These are phyloP conservation scores for Nannobrachium achirus DNA, from an alignment of 2,113 vertebrate species.

Conservation along the genomic window DNA sequence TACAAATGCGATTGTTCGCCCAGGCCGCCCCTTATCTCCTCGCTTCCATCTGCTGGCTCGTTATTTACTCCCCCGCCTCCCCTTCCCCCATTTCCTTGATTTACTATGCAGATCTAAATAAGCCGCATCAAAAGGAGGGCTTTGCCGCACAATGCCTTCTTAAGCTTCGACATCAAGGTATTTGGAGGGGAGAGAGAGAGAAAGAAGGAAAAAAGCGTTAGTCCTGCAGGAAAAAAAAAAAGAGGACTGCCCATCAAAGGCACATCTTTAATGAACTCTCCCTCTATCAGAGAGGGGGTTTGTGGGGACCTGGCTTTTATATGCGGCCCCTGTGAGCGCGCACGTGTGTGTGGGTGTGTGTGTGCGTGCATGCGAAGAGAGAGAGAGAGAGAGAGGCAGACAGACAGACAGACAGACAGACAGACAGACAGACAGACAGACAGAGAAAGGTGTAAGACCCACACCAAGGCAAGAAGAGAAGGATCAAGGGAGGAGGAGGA, in stretches of 20 bases:
- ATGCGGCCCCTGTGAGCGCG: conserved; percentile 87
- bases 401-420: conserved; percentile 88
- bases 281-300: conserved; percentile 90
- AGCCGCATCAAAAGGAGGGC: conserved; percentile 98
- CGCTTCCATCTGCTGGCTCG: conserved; percentile 99
- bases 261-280: conserved; percentile 99
- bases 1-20: conserved; percentile 99
- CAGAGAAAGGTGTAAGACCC: conserved; percentile 85
- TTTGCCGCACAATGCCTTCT: conserved; percentile 99
- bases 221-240: conserved; percentile 82
- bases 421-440: conserved; percentile 82
- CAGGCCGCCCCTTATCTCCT: conserved; percentile 91
- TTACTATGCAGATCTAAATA: conserved; percentile 99
- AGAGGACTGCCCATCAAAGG: conserved; percentile 97
- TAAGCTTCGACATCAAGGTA: conserved; percentile 99
- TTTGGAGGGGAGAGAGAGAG: conserved; percentile 75
- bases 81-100: conserved; percentile 80
- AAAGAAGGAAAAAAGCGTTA: conserved; percentile 81
- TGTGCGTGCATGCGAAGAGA: conserved; percentile 19
- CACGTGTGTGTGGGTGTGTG: too few species aligned
- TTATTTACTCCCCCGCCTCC: conserved; percentile 94
- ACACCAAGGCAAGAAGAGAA: conserved; percentile 69
- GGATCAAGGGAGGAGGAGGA: conserved; percentile 16
- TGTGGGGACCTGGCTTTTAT: conserved; percentile 88
- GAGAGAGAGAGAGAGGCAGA: conserved; percentile 86